Percentiles rank a stretch among this genome's conserved stretches.
These are phyloP conservation scores for Drosophila pandora DNA, from an alignment of 1,140 invertebrate genomes.

Conservation along the genomic window DNA sequence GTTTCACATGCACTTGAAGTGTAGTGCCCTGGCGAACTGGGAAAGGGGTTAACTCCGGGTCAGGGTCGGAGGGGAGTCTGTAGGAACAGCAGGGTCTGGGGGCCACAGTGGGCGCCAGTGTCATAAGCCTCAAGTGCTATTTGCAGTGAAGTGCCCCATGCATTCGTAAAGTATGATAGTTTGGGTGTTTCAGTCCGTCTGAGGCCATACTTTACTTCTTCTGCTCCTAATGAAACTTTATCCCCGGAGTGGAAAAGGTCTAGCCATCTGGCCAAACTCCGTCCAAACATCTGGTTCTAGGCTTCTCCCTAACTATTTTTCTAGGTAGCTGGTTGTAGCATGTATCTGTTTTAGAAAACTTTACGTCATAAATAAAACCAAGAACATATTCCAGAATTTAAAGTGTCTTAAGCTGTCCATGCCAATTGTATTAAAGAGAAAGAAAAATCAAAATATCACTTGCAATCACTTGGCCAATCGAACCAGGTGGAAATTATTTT, in stretches of 20 bases:
- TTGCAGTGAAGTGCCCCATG: conserved; percentile 61
- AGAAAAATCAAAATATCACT: conserved; percentile 51
- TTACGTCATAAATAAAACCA: neutral
- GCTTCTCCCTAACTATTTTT: neutral
- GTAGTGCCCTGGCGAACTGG: conserved; percentile 38
- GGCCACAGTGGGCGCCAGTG: conserved; percentile 31
- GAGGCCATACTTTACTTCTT: conserved; percentile 53
- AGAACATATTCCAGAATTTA: no score
- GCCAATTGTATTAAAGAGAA: conserved; percentile 9
- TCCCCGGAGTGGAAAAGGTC: conserved; percentile 77
- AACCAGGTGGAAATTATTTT: conserved; percentile 19
- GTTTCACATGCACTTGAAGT: conserved; percentile 81
- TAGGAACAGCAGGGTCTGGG: neutral
- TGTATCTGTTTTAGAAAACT: conserved; percentile 20
- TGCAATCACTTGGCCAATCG: conserved; percentile 73
- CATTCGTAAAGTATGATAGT: conserved; percentile 70
- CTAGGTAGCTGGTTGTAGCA: conserved; percentile 11
- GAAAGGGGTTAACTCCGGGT: conserved; percentile 18
- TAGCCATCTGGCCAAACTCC: conserved; percentile 60
- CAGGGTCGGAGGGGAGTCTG: neutral
- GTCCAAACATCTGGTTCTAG: conserved; percentile 29
- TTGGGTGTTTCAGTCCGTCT: conserved; percentile 45
- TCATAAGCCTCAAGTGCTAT: conserved; percentile 65
- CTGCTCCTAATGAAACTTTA: conserved; percentile 80
- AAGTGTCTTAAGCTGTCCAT: no score